phyloP scores from a whole-genome alignment of 2,797 vertebrate species.

The Capromys pilorides region DNA sequence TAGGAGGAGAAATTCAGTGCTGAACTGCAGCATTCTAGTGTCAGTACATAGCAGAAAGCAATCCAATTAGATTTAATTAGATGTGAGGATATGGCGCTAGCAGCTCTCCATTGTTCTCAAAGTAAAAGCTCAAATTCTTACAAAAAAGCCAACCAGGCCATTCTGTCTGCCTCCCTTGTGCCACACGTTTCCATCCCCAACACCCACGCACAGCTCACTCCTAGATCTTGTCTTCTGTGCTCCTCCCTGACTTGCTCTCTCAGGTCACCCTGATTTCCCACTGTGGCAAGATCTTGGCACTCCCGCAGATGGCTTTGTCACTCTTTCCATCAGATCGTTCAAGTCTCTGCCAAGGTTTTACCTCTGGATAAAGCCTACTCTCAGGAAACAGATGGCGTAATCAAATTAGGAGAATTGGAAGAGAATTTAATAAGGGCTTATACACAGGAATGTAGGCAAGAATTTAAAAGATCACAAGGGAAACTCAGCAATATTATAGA shows the following conservation, averaged over 20 bases:
- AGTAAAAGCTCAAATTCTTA: slow-evolving; percentile 49
- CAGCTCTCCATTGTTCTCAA: slow-evolving; percentile 22
- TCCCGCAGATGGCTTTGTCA: neutral
- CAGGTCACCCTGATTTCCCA: neutral
- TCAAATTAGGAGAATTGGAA: slow-evolving; percentile 48
- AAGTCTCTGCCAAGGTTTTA: slow-evolving; percentile 37
- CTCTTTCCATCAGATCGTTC: slow-evolving; percentile 39
- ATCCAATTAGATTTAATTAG: slow-evolving; percentile 56
- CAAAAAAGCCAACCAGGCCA: slow-evolving; percentile 18
- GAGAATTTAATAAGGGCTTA: slow-evolving; percentile 3
- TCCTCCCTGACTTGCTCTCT: neutral
- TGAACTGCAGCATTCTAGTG: slow-evolving; percentile 8
- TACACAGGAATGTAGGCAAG: slow-evolving; percentile 15
- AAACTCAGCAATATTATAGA: neutral
- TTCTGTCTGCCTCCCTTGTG: neutral
- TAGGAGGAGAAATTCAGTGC: slow-evolving; percentile 58
- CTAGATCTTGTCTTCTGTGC: slow-evolving; percentile 1
- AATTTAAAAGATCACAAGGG: slow-evolving; percentile 17
- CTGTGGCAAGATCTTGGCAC: neutral
- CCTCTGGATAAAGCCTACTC: slow-evolving; percentile 4
- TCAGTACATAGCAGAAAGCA: slow-evolving; percentile 21
- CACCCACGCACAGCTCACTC: neutral
- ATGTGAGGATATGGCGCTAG: neutral
- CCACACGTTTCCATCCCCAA: fast-evolving
- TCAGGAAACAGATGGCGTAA: slow-evolving; percentile 60